These are phyloP conservation scores for Micronisus gabar DNA, from an alignment of 2,113 vertebrate genomes.

Conservation along the genomic window DNA sequence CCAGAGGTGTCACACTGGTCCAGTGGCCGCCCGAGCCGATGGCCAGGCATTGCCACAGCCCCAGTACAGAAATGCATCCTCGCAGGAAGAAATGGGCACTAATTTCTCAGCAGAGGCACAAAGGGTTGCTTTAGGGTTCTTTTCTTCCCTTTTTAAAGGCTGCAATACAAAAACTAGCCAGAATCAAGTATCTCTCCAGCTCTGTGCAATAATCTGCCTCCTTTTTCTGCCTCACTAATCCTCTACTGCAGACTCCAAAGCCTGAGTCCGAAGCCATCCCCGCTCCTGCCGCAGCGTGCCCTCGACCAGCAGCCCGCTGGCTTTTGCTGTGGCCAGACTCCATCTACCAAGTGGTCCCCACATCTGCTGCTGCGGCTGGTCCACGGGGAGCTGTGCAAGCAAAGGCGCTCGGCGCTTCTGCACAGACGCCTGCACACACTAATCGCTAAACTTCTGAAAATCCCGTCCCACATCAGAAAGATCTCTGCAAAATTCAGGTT, in stretches of 20 bases:
- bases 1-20: not conserved
- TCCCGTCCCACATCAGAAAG: not conserved
- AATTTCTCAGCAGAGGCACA: not conserved
- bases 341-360: fast-evolving
- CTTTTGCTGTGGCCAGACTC: not conserved
- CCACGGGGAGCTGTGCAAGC: fast-evolving
- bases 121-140: not conserved
- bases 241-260: not conserved
- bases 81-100: not conserved
- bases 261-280: not conserved
- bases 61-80: not conserved
- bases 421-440: not conserved
- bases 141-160: not conserved
- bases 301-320: not conserved
- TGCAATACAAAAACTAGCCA: not conserved
- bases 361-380: no score
- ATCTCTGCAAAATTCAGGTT: not conserved
- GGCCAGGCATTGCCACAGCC: not conserved
- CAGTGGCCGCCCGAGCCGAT: fast-evolving
- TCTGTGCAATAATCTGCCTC: not conserved
- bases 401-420: not conserved
- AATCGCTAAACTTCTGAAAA: not conserved
- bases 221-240: not conserved
- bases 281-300: no score
- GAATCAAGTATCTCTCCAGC: not conserved